Evolutionary conservation across 2,888 invertebrate species (phyloP).

Genomic region (Atherix ibis): DNA sequence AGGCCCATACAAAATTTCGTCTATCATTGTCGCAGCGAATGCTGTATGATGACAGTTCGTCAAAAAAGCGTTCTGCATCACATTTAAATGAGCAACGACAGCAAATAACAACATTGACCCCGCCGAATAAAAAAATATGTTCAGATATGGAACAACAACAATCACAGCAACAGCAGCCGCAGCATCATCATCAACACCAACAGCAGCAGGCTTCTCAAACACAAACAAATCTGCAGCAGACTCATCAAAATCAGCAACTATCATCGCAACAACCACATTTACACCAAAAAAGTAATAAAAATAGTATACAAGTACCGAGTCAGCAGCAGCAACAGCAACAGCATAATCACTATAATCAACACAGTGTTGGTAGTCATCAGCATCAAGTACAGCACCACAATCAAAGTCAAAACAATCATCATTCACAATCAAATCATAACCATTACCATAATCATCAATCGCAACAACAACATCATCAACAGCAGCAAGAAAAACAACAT

Average conservation of each 20-base stretch:
- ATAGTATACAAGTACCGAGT: background rate
- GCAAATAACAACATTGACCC: conserved; percentile 49
- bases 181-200: conserved; percentile 7
- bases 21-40: conserved; percentile 50
- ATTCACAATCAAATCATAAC: too few species aligned
- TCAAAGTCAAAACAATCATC: too few species aligned
- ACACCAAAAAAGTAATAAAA: conserved; percentile 11
- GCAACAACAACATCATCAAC: conserved; percentile 4
- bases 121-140: conserved; percentile 3
- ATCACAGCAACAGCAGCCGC: background rate
- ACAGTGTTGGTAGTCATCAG: conserved; percentile 12
- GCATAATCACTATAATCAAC: conserved; percentile 6
- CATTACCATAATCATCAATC: conserved; percentile 1
- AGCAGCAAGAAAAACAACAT: conserved; percentile 8
- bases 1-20: conserved; percentile 62
- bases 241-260: background rate
- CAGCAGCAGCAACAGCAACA: background rate
- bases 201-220: conserved; percentile 13
- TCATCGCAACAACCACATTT: conserved; percentile 1
- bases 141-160: background rate
- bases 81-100: conserved; percentile 50
- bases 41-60: conserved; percentile 44
- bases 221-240: too few species aligned
- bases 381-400: too few species aligned
- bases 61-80: conserved; percentile 39